Evolutionary conservation across 2,888 invertebrate genomes (phyloP), one percentile per base, ranked within the genome.

Genomic region (Volucella inanis): DNA sequence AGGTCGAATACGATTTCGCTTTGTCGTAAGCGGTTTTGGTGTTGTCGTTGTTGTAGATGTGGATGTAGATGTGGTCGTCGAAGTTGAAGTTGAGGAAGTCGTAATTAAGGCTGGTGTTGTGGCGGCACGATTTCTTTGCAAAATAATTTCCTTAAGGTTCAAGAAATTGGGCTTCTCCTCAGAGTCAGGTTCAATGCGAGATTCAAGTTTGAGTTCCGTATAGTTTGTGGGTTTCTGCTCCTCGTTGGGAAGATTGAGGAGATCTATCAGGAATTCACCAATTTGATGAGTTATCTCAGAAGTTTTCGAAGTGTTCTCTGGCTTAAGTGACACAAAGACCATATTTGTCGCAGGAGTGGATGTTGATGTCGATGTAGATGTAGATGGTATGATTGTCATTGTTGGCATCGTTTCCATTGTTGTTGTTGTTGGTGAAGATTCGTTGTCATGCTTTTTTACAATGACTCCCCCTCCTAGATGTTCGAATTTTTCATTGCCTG

Each of bases 381-480:
- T 54, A 1, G 49, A 18, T 49, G 79, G 14, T 10, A 62, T 54
- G 0, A 61, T 8, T n/a, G 70, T 8, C 3, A 57, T 89, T 9
- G 88, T 88, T 0, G 88, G 87, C 3, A 88, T 71, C 15, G 88
- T 87, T 0, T 49, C 18, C 22, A 38, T 79, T 9, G 43, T 50
- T 9, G 68, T 49, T 8, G 71, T 64, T 15, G 74, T 72, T 14
- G 61, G 52, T 0, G 54, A 50, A 9, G 78, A 70, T 0, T 77
- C 72, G 39, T 88, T 89, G 31, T 90, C 90, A 43, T 90, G 90
- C 75, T 91, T 92, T 81, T 92, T 92, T n/a, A 91, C 91, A 31
- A 92, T 91, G 1, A 92, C 92, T 1, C 92, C 92, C 4, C 91
- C 92, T 0, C 92, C 92, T 4, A 92, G 87, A 83, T 92, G 92